Conservation (phyloP, 1,140 invertebrate species). For the Homalodisca vitripennis region DNA sequence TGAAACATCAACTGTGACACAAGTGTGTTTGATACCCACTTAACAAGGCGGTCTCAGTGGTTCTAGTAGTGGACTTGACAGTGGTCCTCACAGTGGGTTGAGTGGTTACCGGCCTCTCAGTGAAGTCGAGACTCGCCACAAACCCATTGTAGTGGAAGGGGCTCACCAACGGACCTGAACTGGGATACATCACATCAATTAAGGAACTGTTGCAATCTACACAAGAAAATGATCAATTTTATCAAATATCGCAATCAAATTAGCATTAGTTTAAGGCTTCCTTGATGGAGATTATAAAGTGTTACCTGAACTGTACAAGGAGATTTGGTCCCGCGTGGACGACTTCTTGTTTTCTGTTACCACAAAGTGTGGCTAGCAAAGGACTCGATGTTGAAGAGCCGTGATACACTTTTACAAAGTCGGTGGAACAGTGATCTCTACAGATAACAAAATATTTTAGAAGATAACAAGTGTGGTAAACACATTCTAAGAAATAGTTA, state of each 20-base stretch:
- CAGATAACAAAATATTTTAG: neutral
- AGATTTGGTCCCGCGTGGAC: constrained; percentile 60
- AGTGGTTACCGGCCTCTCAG: constrained; percentile 52
- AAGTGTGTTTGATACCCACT: no score
- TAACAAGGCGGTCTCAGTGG: no score
- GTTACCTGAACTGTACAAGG: constrained; percentile 71
- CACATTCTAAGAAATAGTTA: no score
- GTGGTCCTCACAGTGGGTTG: constrained; percentile 32
- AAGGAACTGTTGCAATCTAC: no score
- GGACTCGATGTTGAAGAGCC: constrained; percentile 63
- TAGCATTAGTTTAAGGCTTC: no score
- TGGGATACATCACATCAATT: constrained; percentile 46
- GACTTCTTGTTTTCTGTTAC: constrained; percentile 52
- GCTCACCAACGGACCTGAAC: constrained; percentile 63
- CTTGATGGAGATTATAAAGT: no score
- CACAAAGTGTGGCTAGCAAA: constrained; percentile 63
- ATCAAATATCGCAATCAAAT: no score
- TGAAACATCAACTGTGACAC: no score
- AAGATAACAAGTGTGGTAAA: no score
- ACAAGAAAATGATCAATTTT: no score
- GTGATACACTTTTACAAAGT: constrained; percentile 69
- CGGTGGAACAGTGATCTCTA: constrained; percentile 60
- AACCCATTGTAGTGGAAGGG: constrained; percentile 74
- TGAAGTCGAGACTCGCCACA: constrained; percentile 62
- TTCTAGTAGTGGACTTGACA: neutral